Evolutionary conservation across 2,888 invertebrate species (phyloP).

Genomic region (Clitarchus hookeri): DNA sequence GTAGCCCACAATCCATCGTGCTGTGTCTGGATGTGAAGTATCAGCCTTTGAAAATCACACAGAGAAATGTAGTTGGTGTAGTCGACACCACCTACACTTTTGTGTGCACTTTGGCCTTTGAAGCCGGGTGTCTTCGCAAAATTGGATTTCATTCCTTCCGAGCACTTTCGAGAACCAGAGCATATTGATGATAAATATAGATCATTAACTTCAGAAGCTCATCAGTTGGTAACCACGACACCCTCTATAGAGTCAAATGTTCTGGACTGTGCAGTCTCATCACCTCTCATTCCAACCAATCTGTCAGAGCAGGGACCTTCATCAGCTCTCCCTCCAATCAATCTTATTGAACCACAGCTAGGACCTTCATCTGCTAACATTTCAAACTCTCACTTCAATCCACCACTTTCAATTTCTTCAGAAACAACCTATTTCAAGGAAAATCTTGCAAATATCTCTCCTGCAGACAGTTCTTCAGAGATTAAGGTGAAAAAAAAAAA

Average conservation of each 20-base stretch:
- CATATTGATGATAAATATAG: background rate
- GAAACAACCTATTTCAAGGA: too few species aligned
- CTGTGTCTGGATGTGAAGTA: conserved; percentile 43
- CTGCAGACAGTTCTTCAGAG: too few species aligned
- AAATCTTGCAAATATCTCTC: too few species aligned
- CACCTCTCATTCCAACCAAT: conserved; percentile 10
- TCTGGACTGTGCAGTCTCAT: background rate
- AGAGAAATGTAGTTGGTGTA: conserved; percentile 41
- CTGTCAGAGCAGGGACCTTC: background rate
- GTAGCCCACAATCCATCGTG: conserved; percentile 33
- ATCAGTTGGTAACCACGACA: background rate
- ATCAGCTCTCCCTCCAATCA: background rate
- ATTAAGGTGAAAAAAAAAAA: too few species aligned
- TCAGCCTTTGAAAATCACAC: conserved; percentile 43
- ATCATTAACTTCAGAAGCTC: background rate
- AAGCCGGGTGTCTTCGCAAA: conserved; percentile 24
- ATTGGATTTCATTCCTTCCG: conserved; percentile 29
- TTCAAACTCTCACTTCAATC: background rate
- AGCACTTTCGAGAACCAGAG: conserved; percentile 18
- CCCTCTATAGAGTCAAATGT: background rate
- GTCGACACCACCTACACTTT: conserved; percentile 40
- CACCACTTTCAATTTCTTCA: too few species aligned
- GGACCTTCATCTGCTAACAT: background rate
- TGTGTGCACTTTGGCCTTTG: conserved; percentile 36
- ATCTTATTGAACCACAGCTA: background rate